Conservation (phyloP, 1,140 invertebrate genomes). For the Thereuonema tuberculata region DNA sequence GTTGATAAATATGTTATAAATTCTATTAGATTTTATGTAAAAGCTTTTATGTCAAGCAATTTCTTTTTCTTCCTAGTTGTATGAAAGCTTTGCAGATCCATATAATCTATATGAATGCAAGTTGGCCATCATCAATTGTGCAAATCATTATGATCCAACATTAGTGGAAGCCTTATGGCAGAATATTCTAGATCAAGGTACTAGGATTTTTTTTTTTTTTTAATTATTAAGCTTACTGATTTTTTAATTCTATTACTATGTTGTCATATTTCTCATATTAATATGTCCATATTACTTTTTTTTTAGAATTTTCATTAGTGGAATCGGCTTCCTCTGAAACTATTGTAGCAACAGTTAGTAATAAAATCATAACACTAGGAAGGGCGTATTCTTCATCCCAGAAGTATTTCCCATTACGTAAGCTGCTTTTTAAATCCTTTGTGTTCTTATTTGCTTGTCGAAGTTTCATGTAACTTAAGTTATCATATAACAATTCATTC, state of each 20-base stretch:
- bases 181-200: conserved; percentile 41
- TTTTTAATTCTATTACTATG: conserved; percentile 18
- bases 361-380: conserved; percentile 33
- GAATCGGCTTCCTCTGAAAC: conserved; percentile 8
- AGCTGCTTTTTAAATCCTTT: too few relatives aligned
- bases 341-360: conserved; percentile 29
- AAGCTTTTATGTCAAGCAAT: conserved; percentile 33
- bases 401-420: conserved; percentile 40
- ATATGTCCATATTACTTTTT: conserved; percentile 6
- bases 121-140: conserved; percentile 40
- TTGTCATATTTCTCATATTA: conserved; percentile 16
- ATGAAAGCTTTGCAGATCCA: conserved; percentile 37
- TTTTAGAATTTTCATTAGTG: conserved; percentile 12
- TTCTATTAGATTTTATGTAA: too few relatives aligned
- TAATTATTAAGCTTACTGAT: background rate
- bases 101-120: conserved; percentile 39
- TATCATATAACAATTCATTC: too few relatives aligned
- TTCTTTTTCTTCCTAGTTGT: conserved; percentile 61
- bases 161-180: conserved; percentile 40
- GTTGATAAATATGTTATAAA: too few relatives aligned
- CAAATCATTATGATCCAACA: conserved; percentile 36
- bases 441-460: too few relatives aligned
- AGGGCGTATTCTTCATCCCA: conserved; percentile 35
- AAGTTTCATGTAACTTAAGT: too few relatives aligned
- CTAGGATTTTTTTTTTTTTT: conserved; percentile 17